Evolutionary conservation across 2,888 invertebrate species (phyloP), one percentile per base, ranked within the genome.

Genomic region (Microplitis deprimator): DNA sequence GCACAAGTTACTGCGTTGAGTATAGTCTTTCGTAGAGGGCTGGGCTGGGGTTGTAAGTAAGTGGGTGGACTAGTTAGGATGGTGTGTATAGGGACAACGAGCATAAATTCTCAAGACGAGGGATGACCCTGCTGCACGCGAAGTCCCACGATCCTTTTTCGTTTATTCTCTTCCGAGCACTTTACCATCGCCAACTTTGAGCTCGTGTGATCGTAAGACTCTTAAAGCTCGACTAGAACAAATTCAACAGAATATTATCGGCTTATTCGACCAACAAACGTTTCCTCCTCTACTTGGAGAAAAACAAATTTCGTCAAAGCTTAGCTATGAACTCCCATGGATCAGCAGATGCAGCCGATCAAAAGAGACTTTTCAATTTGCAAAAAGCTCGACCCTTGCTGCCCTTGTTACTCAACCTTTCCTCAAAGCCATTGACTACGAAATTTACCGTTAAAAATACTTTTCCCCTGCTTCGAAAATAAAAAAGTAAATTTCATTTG

Each of bases 31-130:
- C 73, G 81, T 81, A 72, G 73, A 80, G 78, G 85, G 77, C 82
- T 83, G 81, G 85, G 85, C 13, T 3, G 84, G 62, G 16, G 62
- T 17, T 83, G 85, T 87, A 88, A 88, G 88, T 87, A 87, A 89
- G 87, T 88, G 89, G 87, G 86, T 87, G 87, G 88, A 89, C 89
- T 88, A 87, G 89, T 89, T 89, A 87, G 87, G 85, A 87, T 83
- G 84, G 29, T 29, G 29, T 29, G 85, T 84, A 83, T 85, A 87
- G 87, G 88, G 89, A 89, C 89, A 87, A 87, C 86, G 86, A 83
- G 87, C 85, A 89, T 89, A 89, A 89, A 89, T 89, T 88, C 85
- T 89, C 87, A 81, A 84, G 84, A 85, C 89, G 89, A 89, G 89
- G 89, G 89, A 89, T 89, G 88, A 88, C 87, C 87, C 78, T 76